phyloP scores from a whole-genome alignment of 1,140 invertebrate species.

The Marisa cornuarietis region DNA sequence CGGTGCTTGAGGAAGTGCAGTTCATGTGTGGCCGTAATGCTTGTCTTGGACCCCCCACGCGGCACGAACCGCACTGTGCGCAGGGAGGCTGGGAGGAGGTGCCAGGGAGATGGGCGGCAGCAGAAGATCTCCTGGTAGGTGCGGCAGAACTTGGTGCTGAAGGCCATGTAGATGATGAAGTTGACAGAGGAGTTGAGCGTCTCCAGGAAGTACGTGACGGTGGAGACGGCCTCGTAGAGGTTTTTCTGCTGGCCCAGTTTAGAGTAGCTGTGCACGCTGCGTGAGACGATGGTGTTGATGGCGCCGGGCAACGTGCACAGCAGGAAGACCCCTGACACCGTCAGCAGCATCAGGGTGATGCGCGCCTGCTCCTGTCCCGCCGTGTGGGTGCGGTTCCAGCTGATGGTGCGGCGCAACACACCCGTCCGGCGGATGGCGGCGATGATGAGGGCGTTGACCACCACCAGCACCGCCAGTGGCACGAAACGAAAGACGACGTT shows the following conservation, averaged over 20 bases:
- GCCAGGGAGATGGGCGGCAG: conserved; percentile 24
- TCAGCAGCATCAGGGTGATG: conserved; percentile 55
- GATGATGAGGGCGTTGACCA: conserved; percentile 49
- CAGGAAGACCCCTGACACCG: conserved; percentile 50
- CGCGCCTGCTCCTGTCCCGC: conserved; percentile 45
- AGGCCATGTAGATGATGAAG: conserved; percentile 58
- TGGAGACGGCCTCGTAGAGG: conserved; percentile 43
- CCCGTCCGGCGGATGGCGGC: conserved; percentile 44
- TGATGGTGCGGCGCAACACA: conserved; percentile 34
- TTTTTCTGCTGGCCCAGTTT: conserved; percentile 39
- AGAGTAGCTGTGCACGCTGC: conserved; percentile 41
- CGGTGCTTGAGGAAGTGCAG: conserved; percentile 29
- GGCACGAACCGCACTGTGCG: conserved; percentile 26
- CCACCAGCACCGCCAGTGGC: conserved; percentile 42
- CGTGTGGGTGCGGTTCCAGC: conserved; percentile 27
- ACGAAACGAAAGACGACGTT: conserved; percentile 53
- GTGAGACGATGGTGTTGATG: conserved; percentile 43
- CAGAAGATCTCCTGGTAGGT: conserved; percentile 56
- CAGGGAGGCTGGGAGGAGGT: conserved; percentile 20
- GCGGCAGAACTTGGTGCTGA: conserved; percentile 49
- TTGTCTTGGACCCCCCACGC: conserved; percentile 17
- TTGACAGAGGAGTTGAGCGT: conserved; percentile 57
- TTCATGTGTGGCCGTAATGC: conserved; percentile 17
- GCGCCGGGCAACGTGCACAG: conserved; percentile 57
- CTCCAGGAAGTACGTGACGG: conserved; percentile 51